Base-by-base conservation (phyloP, 1,140 invertebrate species). In the Chymomyza costata region DNA sequence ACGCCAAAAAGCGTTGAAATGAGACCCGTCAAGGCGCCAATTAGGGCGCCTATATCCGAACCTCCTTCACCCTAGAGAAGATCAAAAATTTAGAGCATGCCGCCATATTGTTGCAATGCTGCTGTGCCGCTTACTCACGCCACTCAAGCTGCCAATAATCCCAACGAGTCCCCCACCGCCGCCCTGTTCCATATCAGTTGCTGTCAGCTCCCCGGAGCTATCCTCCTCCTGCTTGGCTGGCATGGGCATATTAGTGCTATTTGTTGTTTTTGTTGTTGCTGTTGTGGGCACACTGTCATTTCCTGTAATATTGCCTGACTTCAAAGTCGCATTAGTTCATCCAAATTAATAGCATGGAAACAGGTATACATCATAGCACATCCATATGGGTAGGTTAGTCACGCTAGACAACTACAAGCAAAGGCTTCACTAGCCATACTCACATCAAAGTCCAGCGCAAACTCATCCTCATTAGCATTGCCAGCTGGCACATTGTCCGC, bases 1-100 rank as follows among this genome's bases (percentile, higher is more conserved):
- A 88, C 88, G 13, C 88, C 87, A 60, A 88, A 87, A 5, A 88
- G 74, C 6, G 82, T 85, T 14, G 82, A 85, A 11, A 88, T 65
- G 0, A 87, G 47, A 11, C 87, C 87, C 1, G 86, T 86, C 0
- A 88, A 50, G 1, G 87, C 87, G 17, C 84, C 84, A 35, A 85
- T 81, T 6, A 85, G 34, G 3, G 84, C 83, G 0, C 84, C 83
- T 34, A 85, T 65, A 61, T 85, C 84, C n/a, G 84, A 85, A n/a
- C 83, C 83, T 15, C 78, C 83, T 43, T 85, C 83, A 2, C 83
- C 83, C 83, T 85, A 38, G 6, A 38, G 41, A 8, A 25, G 21
- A 25, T 5, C 21, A 25, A 25, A 25, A 25, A 25, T 25, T 25
- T 8, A 25, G 21, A 25, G 8, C 21, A n/a, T n/a, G n/a, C n/a